Evolutionary conservation across 2,888 invertebrate genomes (phyloP).

Genomic region (Steinernema hermaphroditum): DNA sequence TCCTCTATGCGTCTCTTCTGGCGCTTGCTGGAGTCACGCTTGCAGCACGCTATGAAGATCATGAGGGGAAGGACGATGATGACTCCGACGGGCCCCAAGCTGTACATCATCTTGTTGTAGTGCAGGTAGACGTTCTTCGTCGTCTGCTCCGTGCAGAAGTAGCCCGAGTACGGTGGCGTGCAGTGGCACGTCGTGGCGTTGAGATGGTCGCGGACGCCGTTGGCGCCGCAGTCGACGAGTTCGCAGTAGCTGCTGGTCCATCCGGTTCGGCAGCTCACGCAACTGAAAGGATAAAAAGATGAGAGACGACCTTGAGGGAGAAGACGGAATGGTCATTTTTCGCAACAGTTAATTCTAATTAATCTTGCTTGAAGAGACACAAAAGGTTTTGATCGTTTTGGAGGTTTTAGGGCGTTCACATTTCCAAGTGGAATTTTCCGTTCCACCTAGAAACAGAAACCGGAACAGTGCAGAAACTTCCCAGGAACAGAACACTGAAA

Average conservation of each 20-base stretch:
- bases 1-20: not conserved
- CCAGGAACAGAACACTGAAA: not conserved
- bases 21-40: not conserved
- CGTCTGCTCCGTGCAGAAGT: not conserved
- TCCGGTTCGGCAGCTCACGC: not conserved
- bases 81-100: not conserved
- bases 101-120: slow-evolving; percentile 10
- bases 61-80: not conserved
- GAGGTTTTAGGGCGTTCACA: not conserved
- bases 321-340: not conserved
- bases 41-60: not conserved
- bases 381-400: not conserved
- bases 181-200: not conserved
- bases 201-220: not conserved
- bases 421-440: not conserved
- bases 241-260: slow-evolving; percentile 2
- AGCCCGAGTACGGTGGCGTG: slow-evolving; percentile 3
- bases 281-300: not conserved
- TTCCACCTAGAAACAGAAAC: not conserved
- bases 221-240: slow-evolving; percentile 15
- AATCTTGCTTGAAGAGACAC: not conserved
- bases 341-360: not conserved
- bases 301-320: not conserved
- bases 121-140: slow-evolving; percentile 4
- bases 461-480: not conserved